Percentiles rank a stretch among this genome's conserved stretches.
Evolutionary conservation across 1,140 invertebrate genomes (phyloP).

Genomic region (Drosophila murphyi): DNA sequence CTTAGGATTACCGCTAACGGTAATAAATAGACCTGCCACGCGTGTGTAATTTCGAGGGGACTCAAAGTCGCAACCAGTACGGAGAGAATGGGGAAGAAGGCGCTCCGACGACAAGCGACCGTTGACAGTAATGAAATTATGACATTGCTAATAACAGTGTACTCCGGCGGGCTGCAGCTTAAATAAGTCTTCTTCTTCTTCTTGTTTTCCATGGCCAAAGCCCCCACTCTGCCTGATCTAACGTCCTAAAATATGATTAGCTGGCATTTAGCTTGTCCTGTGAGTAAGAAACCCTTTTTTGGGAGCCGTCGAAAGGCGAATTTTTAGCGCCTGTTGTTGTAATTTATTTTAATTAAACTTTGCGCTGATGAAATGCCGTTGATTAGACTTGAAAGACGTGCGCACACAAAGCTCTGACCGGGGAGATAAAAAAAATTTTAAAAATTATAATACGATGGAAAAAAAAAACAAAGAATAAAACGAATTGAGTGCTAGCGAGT

Average conservation of each 20-base stretch:
- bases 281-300: constrained; percentile 60
- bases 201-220: constrained; percentile 6
- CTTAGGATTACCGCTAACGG: constrained; percentile 80
- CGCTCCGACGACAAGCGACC: constrained; percentile 49
- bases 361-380: constrained; percentile 77
- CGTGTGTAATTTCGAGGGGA: constrained; percentile 77
- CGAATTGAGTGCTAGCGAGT: constrained; percentile 22
- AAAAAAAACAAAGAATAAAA: constrained; percentile 19
- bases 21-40: constrained; percentile 83
- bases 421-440: constrained; percentile 1
- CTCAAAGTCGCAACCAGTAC: constrained; percentile 9
- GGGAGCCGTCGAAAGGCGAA: constrained; percentile 18
- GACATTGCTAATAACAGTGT: constrained; percentile 79
- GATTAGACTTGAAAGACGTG: constrained; percentile 73
- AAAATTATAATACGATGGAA: not conserved
- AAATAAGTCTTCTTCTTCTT: constrained; percentile 45
- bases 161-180: constrained; percentile 53
- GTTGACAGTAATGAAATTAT: constrained; percentile 83
- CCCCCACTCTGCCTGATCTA: constrained; percentile 10
- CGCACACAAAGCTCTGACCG: constrained; percentile 33
- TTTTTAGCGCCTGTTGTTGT: constrained; percentile 59
- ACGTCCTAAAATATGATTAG: constrained; percentile 76
- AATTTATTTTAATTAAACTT: constrained; percentile 82
- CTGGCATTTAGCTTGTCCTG: constrained; percentile 62
- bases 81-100: constrained; percentile 10